Percentiles rank a stretch among this genome's conserved stretches.
These are phyloP conservation scores for Teinopalpus imperialis DNA, from an alignment of 2,888 invertebrate genomes.

Conservation along the genomic window DNA sequence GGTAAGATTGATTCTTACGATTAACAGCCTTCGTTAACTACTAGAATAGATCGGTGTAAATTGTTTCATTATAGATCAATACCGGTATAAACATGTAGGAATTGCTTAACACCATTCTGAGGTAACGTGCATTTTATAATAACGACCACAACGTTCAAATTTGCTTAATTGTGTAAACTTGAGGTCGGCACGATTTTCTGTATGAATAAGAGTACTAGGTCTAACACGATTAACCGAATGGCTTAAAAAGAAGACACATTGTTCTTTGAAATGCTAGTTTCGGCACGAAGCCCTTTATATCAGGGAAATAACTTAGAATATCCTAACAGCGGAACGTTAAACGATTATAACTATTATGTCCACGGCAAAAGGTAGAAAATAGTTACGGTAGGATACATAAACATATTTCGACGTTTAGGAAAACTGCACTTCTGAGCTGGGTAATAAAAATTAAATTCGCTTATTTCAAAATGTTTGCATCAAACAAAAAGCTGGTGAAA, in stretches of 20 bases:
- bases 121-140: background rate
- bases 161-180: conserved; percentile 29
- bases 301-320: conserved; percentile 54
- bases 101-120: too few species aligned
- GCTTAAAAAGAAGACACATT: conserved; percentile 71
- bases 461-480: conserved; percentile 43
- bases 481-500: conserved; percentile 50
- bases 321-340: conserved; percentile 38
- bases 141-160: background rate
- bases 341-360: conserved; percentile 37
- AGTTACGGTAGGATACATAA: conserved; percentile 25
- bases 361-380: conserved; percentile 38
- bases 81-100: too few species aligned
- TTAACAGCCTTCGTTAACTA: too few species aligned
- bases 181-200: conserved; percentile 39
- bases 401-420: conserved; percentile 36
- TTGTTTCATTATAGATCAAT: too few species aligned
- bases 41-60: too few species aligned
- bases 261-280: conserved; percentile 73
- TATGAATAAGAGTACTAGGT: conserved; percentile 41
- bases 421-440: conserved; percentile 43
- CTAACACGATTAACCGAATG: conserved; percentile 57
- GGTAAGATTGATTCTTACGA: too few species aligned
- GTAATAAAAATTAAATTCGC: conserved; percentile 53
- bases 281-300: conserved; percentile 73